A percentile compares a stretch with the other conserved stretches of the same genome.
phyloP scores from a whole-genome alignment of 2,797 vertebrate species.

The Brachyalestes nurse region DNA sequence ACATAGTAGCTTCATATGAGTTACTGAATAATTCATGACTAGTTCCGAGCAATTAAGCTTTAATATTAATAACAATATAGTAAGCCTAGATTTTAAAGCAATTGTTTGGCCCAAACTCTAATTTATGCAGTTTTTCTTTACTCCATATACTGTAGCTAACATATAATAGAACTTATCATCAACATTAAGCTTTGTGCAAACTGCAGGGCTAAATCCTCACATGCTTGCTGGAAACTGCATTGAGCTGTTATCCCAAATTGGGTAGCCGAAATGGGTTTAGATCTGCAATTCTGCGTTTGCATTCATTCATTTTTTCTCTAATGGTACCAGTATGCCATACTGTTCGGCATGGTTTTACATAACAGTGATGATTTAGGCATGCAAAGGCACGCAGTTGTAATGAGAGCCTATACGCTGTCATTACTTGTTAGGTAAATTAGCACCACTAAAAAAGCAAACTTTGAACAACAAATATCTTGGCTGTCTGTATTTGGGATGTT shows the following conservation, averaged over 20 bases:
- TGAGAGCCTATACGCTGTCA: neutral
- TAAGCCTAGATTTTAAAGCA: too few species aligned
- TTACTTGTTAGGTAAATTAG: neutral
- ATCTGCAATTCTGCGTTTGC: neutral
- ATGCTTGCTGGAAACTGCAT: neutral
- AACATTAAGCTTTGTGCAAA: neutral
- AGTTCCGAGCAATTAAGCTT: neutral
- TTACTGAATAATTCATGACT: neutral
- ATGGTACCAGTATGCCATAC: neutral
- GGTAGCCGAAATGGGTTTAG: neutral
- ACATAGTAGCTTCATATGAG: neutral
- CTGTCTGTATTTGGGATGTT: too few species aligned
- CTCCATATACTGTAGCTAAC: neutral
- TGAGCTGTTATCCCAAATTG: neutral
- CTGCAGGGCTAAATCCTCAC: neutral
- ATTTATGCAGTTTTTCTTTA: too few species aligned
- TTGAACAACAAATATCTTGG: neutral
- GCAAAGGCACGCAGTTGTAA: neutral
- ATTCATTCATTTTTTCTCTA: neutral
- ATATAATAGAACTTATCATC: too few species aligned
- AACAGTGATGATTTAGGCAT: neutral
- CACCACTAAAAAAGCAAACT: neutral
- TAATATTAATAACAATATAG: neutral
- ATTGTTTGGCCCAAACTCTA: too few species aligned
- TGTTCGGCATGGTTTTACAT: neutral